A percentile compares a stretch with the other conserved stretches of the same genome.
Conservation (phyloP, 2,113 vertebrate genomes). For the Perca schrenkii region DNA sequence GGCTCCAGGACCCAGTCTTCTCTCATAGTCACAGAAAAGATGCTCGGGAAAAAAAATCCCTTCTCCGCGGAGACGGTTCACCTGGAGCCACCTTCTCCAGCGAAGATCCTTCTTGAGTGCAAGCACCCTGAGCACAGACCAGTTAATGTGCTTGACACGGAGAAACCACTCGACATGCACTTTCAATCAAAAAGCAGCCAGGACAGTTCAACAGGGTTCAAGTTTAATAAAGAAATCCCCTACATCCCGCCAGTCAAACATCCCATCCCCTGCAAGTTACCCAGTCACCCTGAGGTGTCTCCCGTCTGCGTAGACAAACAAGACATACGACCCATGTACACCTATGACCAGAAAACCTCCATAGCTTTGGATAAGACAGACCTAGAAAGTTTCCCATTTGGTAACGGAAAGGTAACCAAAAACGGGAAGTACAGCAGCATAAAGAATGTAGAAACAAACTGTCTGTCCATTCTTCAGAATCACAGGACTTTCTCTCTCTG, state of each 20-base stretch:
- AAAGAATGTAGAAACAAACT: conserved; percentile 91
- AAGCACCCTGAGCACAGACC: conserved; percentile 94
- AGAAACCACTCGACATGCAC: conserved; percentile 90
- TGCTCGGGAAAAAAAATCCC: conserved; percentile 90
- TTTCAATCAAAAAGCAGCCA: conserved; percentile 86
- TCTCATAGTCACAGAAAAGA: conserved; percentile 91
- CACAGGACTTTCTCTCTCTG: conserved; percentile 88
- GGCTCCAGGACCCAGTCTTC: conserved; percentile 94
- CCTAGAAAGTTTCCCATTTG: conserved; percentile 87
- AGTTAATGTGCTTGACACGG: conserved; percentile 87
- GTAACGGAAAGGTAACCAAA: conserved; percentile 88
- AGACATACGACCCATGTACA: conserved; percentile 84
- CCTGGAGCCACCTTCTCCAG: conserved; percentile 90
- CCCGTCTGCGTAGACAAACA: conserved; percentile 87
- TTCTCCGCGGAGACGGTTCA: conserved; percentile 92
- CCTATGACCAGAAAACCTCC: conserved; percentile 87
- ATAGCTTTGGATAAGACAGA: conserved; percentile 85
- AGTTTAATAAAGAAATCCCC: conserved; percentile 91
- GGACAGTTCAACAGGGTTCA: conserved; percentile 89
- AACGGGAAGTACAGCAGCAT: conserved; percentile 90
- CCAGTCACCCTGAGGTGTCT: conserved; percentile 86
- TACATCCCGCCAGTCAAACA: conserved; percentile 91
- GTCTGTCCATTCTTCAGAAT: conserved; percentile 84
- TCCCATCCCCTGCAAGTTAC: conserved; percentile 87
- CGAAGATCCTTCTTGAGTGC: conserved; percentile 92